Percentiles rank a stretch among this genome's conserved stretches.
Evolutionary conservation across 1,140 invertebrate species (phyloP).

Genomic region (Nasonia longicornis): DNA sequence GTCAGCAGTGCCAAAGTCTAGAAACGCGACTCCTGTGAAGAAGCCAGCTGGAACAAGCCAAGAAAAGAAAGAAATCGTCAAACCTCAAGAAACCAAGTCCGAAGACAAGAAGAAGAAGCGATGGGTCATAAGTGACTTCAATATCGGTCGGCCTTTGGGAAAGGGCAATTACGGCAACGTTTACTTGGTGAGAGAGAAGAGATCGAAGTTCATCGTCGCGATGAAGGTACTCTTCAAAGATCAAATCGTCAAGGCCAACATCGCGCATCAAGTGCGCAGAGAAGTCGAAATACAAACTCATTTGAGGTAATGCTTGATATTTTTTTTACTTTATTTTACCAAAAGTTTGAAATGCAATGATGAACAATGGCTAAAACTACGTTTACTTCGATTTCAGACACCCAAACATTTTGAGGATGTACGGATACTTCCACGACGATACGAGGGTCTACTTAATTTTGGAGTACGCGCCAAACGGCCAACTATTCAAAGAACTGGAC

Average conservation of each 20-base stretch:
- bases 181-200: slow-evolving; percentile 94
- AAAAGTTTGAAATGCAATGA: background rate
- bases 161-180: slow-evolving; percentile 99
- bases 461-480: slow-evolving; percentile 92
- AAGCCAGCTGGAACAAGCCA: slow-evolving; percentile 37
- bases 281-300: slow-evolving; percentile 96
- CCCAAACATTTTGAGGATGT: slow-evolving; percentile 93
- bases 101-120: slow-evolving; percentile 53
- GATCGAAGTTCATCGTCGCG: slow-evolving; percentile 92
- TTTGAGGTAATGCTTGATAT: slow-evolving; percentile 69
- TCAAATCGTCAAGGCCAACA: slow-evolving; percentile 88
- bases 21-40: slow-evolving; percentile 33
- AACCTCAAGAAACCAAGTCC: background rate
- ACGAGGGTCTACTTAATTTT: slow-evolving; percentile 92
- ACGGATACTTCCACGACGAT: slow-evolving; percentile 95
- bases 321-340: background rate
- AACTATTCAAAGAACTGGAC: slow-evolving; percentile 84
- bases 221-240: slow-evolving; percentile 97
- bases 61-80: slow-evolving; percentile 7
- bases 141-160: slow-evolving; percentile 92
- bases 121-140: slow-evolving; percentile 93
- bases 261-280: slow-evolving; percentile 92
- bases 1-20: slow-evolving; percentile 41
- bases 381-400: slow-evolving; percentile 74
- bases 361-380: slow-evolving; percentile 14